Percentiles rank a stretch among this genome's conserved stretches.
Evolutionary conservation across 2,797 vertebrate species (phyloP).

Genomic region (Furcifer pardalis): DNA sequence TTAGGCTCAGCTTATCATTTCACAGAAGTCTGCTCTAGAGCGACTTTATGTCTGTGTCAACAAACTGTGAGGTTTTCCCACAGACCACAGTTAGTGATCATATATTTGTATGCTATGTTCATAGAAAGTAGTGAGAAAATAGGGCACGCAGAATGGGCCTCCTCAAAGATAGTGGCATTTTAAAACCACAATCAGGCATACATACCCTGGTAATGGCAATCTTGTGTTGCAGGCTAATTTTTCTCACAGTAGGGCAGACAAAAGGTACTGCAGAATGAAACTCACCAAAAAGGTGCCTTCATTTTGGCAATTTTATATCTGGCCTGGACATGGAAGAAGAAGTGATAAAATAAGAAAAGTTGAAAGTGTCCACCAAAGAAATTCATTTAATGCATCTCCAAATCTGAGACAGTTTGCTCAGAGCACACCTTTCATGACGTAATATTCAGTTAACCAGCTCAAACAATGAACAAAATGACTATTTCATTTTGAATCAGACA

Average conservation of each 20-base stretch:
- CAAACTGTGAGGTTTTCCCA: background rate
- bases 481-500: slow-evolving; percentile 59
- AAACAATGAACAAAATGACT: slow-evolving; percentile 71
- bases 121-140: slow-evolving; percentile 34
- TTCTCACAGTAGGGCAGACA: slow-evolving; percentile 1
- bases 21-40: too few species aligned
- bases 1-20: background rate
- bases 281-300: too few species aligned
- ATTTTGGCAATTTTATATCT: too few species aligned
- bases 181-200: too few species aligned
- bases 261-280: too few species aligned
- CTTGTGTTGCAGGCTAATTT: too few species aligned
- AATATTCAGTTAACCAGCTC: slow-evolving; percentile 68
- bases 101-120: background rate
- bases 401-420: slow-evolving; percentile 61
- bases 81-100: background rate
- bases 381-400: slow-evolving; percentile 61
- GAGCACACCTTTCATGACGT: slow-evolving; percentile 64
- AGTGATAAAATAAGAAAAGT: background rate
- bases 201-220: too few species aligned
- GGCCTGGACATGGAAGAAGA: too few species aligned
- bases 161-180: too few species aligned
- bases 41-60: background rate
- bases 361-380: slow-evolving; percentile 42
- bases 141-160: too few species aligned